Evolutionary conservation across 2,113 vertebrate genomes (phyloP), one percentile per base, ranked within the genome.

Genomic region (Sterrhoptilus dennistouni): DNA sequence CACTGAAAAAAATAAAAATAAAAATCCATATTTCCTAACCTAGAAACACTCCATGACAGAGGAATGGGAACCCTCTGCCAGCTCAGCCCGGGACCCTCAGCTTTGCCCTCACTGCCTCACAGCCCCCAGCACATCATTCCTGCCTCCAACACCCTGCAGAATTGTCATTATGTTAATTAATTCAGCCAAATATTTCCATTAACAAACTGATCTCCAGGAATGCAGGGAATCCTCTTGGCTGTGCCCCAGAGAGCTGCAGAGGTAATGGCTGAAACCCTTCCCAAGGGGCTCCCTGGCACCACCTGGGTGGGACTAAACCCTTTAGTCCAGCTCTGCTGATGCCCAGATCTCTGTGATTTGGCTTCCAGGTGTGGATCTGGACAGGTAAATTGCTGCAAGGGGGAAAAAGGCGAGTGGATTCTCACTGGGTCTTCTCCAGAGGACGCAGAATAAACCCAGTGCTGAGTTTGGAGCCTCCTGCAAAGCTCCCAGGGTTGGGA

Each of bases 111-210:
- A 12, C 35, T 70, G 42, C 61, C 66, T 57, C 81, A 57, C 63
- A 85, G 70, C 53, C 45, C 45, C 50, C 70, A 76, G 50, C 53
- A 72, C 66, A 59, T 47, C 79, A 77, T 65, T 77, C 38, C 75
- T 31, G 38, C 31, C 83, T 86, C 83, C 44, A 90, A 38, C 76
- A 83, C 83, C 49, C 57, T 54, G 23, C 54, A 92, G 76, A 92
- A 92, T 66, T 86, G 79, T 89, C 76, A 95, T 93, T 93, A 96
- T 70, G 95, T 44, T 92, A 92, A 94, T 94, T 86, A 96, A 96
- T 94, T 91, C 70, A 63, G 71, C 50, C 42, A 50, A 93, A 92
- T 93, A 93, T 82, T 95, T 89, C 90, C 78, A 84, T 81, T 92
- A 93, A 80, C 57, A 59, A 83, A 72, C 45, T 86, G 59, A 93